These are phyloP conservation scores for Hydropotes inermis DNA, from an alignment of 2,113 vertebrate species.

Conservation along the genomic window DNA sequence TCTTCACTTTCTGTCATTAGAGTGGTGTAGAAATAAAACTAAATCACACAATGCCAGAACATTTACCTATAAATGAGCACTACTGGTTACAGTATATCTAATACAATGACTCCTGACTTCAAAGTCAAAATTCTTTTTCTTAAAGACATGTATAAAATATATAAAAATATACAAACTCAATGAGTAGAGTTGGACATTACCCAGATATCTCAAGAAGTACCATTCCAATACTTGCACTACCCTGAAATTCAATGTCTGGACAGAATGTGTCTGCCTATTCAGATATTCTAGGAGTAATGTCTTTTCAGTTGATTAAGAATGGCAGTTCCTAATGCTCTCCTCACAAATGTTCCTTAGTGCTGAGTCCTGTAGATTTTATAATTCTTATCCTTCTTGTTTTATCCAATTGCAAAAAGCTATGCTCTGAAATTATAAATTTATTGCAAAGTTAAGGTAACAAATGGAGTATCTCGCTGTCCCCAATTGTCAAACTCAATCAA, in stretches of 20 bases:
- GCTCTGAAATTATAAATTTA: conserved; percentile 42
- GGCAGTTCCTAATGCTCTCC: neutral
- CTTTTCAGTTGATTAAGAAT: conserved; percentile 50
- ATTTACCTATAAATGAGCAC: neutral
- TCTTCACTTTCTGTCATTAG: neutral
- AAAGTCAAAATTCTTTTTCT: neutral
- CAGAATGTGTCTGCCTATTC: neutral
- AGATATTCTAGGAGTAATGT: conserved; percentile 16
- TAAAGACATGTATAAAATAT: neutral
- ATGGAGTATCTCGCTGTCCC: neutral
- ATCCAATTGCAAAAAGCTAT: conserved; percentile 4
- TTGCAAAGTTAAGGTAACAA: conserved; percentile 41
- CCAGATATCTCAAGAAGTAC: neutral
- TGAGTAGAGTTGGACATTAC: neutral
- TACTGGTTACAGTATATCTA: neutral
- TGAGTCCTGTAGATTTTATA: neutral
- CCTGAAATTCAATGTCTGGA: conserved; percentile 1
- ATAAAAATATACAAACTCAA: neutral
- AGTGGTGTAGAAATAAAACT: neutral
- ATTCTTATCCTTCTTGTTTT: conserved; percentile 39
- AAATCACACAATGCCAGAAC: neutral
- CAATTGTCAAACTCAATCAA: neutral
- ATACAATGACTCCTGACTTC: neutral
- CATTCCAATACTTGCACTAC: neutral
- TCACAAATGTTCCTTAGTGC: neutral